Percentiles rank a stretch among this genome's conserved stretches.
These are phyloP conservation scores for Steinernema carpocapsae DNA, from an alignment of 2,888 invertebrate species.

Conservation along the genomic window DNA sequence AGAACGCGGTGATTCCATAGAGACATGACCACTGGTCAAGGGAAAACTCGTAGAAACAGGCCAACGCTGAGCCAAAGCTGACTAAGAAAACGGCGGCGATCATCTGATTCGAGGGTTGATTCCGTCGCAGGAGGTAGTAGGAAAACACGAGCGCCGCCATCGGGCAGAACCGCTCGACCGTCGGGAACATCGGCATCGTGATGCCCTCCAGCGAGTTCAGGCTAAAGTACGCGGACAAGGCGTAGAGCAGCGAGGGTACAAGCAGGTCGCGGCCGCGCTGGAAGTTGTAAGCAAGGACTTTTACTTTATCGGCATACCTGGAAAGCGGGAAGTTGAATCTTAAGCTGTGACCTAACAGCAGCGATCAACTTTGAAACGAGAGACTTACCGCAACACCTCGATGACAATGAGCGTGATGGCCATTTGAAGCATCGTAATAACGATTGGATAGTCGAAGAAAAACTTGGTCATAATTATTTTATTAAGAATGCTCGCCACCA, in stretches of 20 bases:
- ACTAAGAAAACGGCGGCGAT: constrained; percentile 18
- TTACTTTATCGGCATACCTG: constrained; percentile 62
- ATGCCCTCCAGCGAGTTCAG: constrained; percentile 73
- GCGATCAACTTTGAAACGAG: too few relatives aligned
- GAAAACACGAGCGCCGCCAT: constrained; percentile 42
- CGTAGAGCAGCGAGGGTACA: constrained; percentile 72
- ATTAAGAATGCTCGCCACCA: constrained; percentile 45
- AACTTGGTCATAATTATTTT: constrained; percentile 61
- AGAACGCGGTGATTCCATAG: constrained; percentile 58
- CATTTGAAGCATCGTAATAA: constrained; percentile 72
- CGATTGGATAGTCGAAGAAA: constrained; percentile 72
- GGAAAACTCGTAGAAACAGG: constrained; percentile 52
- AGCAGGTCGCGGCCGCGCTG: constrained; percentile 70
- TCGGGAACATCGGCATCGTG: constrained; percentile 73
- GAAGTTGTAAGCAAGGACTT: constrained; percentile 70
- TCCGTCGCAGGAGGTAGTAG: constrained; percentile 36
- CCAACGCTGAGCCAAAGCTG: constrained; percentile 6
- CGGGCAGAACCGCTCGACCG: constrained; percentile 70
- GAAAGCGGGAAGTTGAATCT: background rate
- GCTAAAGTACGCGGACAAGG: constrained; percentile 71
- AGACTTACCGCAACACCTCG: constrained; percentile 68
- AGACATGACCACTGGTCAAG: constrained; percentile 62
- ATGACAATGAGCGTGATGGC: constrained; percentile 70
- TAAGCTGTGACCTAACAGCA: background rate
- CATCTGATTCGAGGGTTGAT: constrained; percentile 39